A percentile compares a stretch with the other conserved stretches of the same genome.
Evolutionary conservation across 2,797 vertebrate species (phyloP).

Genomic region (Mormyrus proboscirostris): DNA sequence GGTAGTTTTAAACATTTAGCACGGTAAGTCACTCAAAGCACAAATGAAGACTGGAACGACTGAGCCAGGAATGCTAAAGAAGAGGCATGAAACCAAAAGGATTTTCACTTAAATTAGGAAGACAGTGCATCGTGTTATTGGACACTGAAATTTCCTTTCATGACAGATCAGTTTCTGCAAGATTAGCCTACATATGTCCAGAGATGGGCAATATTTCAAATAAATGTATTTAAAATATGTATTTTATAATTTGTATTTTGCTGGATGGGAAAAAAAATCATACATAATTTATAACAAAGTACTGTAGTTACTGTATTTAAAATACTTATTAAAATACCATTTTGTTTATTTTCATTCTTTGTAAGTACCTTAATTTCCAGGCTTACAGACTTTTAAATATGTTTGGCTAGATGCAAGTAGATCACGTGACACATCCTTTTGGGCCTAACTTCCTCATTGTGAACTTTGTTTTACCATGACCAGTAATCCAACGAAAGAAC

Average conservation of each 20-base stretch:
- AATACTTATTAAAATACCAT: not conserved
- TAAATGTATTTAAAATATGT: not conserved
- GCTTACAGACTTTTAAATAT: not conserved
- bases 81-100: not conserved
- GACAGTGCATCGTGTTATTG: not conserved
- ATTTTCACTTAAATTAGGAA: not conserved
- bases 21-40: not conserved
- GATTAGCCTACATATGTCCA: not conserved
- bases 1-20: constrained; percentile 21
- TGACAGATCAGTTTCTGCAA: not conserved
- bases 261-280: not conserved
- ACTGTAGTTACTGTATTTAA: not conserved
- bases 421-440: not conserved
- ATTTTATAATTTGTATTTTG: not conserved
- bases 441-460: not conserved
- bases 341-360: not conserved
- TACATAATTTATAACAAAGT: not conserved
- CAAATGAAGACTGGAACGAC: not conserved
- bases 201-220: not conserved
- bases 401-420: not conserved
- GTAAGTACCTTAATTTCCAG: not conserved
- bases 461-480: not conserved
- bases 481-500: not conserved
- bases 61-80: not conserved
- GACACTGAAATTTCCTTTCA: not conserved